A percentile compares a stretch with the other conserved stretches of the same genome.
Evolutionary conservation across 2,888 invertebrate species (phyloP).

Genomic region (Ichneumoninae sp.): DNA sequence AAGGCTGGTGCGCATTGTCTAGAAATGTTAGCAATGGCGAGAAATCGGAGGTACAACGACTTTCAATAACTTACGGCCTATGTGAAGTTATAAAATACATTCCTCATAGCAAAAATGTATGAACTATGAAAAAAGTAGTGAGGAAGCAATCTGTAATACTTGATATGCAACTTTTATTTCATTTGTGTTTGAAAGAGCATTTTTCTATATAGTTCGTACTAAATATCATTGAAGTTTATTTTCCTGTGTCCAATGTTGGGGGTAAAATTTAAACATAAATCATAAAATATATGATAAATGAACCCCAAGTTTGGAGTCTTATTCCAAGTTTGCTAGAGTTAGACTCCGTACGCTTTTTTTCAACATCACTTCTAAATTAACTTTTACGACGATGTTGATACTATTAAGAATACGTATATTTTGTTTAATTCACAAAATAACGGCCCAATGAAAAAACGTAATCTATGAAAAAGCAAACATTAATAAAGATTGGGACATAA

Average conservation of each 20-base stretch:
- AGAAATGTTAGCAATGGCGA: slow-evolving; percentile 95
- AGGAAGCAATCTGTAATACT: no score
- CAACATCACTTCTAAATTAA: no score
- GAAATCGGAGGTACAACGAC: slow-evolving; percentile 90
- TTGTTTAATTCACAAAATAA: background rate
- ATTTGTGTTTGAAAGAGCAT: no score
- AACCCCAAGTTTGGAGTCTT: background rate
- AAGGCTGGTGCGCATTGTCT: slow-evolving; percentile 95
- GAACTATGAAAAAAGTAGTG: background rate
- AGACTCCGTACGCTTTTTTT: background rate
- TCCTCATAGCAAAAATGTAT: background rate
- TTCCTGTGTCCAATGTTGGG: background rate
- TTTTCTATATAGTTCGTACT: no score
- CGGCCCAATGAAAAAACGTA: background rate
- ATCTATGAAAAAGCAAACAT: background rate
- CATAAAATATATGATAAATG: background rate
- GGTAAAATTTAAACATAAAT: no score
- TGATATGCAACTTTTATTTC: no score
- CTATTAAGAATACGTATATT: background rate
- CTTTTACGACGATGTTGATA: no score
- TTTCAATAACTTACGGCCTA: background rate
- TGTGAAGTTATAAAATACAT: no score
- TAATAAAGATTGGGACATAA: slow-evolving; percentile 5
- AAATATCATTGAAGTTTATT: background rate
- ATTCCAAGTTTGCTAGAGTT: background rate